phyloP scores from a whole-genome alignment of 2,113 vertebrate species.

The Oenanthe oenanthe region DNA sequence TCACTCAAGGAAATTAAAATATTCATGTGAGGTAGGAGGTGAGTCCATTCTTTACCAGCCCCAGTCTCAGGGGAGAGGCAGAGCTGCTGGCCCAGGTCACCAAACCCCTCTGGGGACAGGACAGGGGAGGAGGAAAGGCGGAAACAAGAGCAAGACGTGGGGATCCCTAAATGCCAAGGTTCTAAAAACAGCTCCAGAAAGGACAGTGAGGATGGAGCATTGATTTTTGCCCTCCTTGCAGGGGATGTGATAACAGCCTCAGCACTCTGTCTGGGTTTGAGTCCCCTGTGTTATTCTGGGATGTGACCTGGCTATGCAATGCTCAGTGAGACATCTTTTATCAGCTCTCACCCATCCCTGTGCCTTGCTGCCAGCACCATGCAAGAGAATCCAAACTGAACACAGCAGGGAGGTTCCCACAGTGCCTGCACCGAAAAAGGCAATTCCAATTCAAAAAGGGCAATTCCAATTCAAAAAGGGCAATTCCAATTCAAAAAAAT shows the following conservation, averaged over 20 bases:
- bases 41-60: not conserved
- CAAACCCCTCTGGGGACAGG: too few relatives aligned
- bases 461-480: too few relatives aligned
- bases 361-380: not conserved
- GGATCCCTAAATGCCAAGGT: not conserved
- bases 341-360: not conserved
- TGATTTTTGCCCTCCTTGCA: not conserved
- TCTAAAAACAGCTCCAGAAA: constrained; percentile 10
- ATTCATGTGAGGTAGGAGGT: not conserved
- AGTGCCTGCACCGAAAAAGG: rapidly evolving
- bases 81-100: not conserved
- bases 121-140: not conserved
- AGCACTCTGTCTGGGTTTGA: not conserved
- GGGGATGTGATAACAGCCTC: not conserved
- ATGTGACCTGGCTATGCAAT: not conserved
- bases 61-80: not conserved
- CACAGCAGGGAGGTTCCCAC: not conserved
- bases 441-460: too few relatives aligned
- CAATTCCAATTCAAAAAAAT: too few relatives aligned
- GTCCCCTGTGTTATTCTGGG: not conserved
- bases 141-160: not conserved
- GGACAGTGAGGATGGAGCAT: not conserved
- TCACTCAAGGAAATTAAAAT: not conserved
- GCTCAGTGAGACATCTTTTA: not conserved
- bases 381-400: not conserved